Conservation (phyloP, 2,888 invertebrate species). For the Frankliniella intonsa region DNA sequence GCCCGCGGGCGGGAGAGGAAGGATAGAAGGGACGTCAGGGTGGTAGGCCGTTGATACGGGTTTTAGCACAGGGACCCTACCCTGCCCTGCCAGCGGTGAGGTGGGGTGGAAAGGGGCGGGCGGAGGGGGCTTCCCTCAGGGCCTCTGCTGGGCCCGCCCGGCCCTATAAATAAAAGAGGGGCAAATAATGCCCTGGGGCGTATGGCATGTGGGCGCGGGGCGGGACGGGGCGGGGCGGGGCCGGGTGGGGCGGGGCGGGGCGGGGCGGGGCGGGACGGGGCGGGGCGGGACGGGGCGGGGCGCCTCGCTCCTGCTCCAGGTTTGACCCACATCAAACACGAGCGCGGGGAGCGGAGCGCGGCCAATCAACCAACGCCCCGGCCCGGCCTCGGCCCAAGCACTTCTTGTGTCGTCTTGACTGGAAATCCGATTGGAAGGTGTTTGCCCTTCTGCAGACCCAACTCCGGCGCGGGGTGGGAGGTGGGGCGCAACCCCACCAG, state of each 20-base stretch:
- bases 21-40: background rate
- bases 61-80: background rate
- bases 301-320: background rate
- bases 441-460: too few species aligned
- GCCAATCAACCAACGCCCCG: background rate
- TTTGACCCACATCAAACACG: slow-evolving; percentile 17
- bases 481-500: too few species aligned
- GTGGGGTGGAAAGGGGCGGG: background rate
- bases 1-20: background rate
- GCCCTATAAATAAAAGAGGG: slow-evolving; percentile 21
- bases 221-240: background rate
- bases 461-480: background rate
- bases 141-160: background rate
- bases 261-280: background rate
- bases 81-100: background rate
- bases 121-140: background rate
- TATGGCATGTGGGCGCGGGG: background rate
- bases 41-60: too few species aligned
- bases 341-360: background rate
- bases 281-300: background rate
- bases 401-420: too few species aligned
- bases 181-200: slow-evolving; percentile 6
- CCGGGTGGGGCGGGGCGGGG: background rate
- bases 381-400: background rate
- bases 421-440: too few species aligned